Base-by-base conservation (phyloP, 1,140 invertebrate genomes). In the Dendroctonus ponderosae region DNA sequence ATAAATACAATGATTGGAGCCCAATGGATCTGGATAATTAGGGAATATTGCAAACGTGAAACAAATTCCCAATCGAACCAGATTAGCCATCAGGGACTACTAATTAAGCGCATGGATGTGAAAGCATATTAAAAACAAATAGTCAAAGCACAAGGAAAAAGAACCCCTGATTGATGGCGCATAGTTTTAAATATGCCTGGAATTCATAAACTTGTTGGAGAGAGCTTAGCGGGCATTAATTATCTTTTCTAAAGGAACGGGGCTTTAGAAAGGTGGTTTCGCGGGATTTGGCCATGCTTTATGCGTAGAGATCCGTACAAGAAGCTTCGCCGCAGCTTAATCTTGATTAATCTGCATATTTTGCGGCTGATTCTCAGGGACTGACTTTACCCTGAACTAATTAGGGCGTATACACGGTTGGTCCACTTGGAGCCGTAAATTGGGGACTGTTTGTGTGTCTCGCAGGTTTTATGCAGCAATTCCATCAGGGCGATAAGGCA, bases 291-390 rank as follows among this genome's bases (percentile, higher is more conserved):
- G 15, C 52, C 52, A 26, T 53, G 58, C 44, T 60, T 60, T 60
- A 60, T 60, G 58, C 58, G 58, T 60, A 60, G 39, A 60, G 15
- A 60, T 46, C 58, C 58, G 37, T n/a, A 60, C 58, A 60, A 60
- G 58, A 60, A 60, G 58, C 58, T 52, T 41, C 49, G 39, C 58
- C 58, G 58, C 58, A 60, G 38, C 43, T 60, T 60, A 60, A 60
- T 60, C 58, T 60, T 60, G 58, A 60, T 60, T 60, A 60, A 60
- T 60, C 46, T 60, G 58, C 58, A 60, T 49, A 60, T 60, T 49
- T 60, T 60, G 58, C 43, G 43, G 52, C 7, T 14, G 26, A 15
- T 8, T 15, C 38, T 53, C 52, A 53, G 52, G 52, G 52, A 38
- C 37, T 53, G 52, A 53, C 52, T 53, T 11, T 38, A 38, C 37